Base-by-base conservation (phyloP, 35 echinoderm and acorn worm species). In the Anneissia japonica region DNA sequence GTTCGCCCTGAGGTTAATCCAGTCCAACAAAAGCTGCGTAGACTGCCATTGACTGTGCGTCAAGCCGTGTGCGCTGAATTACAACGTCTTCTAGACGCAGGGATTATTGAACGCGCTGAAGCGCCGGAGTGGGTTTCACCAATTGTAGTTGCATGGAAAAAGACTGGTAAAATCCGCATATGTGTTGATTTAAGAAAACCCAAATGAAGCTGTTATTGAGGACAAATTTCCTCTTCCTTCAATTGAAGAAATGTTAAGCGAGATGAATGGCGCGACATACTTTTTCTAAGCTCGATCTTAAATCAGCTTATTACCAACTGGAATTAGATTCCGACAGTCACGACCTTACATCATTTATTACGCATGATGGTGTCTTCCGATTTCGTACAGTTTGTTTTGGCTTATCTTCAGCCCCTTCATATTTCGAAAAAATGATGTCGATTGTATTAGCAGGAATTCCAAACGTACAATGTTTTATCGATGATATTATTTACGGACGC, bases 301-400 rank as follows among this genome's bases (percentile, higher is more conserved):
- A 36, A 26, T 80, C 77, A 6, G 77, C n/a, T n/a, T n/a, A n/a
- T n/a, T n/a, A n/a, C n/a, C 77, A 80, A 33, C 75, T 77, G 34
- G 74, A 89, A 19, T 86, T 92, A 4, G 37, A 75, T 56, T 73
- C 83, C 32, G 77, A 89, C 3, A 88, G 80, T 81, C 45, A 82
- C 0, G 77, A 88, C 31, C 39, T 93, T 28, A 90, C 88, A 30
- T 34, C 89, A 30, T 95, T 91, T 74, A 86, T 91, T 40, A 91
- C 89, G 1, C 93, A 95, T 80, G 51, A 77, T 77, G 88, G 89
- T 21, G n/a, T 88, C 9, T 91, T 46, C 39, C 81, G 74, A 16
- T 94, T 82, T 34, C 76, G 86, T 37, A n/a, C 80, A 26, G 84
- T 94, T 46, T 90, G 88, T 45, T 90, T 90, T 41, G 88, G 92